A percentile compares a stretch with the other conserved stretches of the same genome.
These are phyloP conservation scores for Glandiceps talaboti DNA, from an alignment of 53 echinoderm and acorn worm genomes.

Conservation along the genomic window DNA sequence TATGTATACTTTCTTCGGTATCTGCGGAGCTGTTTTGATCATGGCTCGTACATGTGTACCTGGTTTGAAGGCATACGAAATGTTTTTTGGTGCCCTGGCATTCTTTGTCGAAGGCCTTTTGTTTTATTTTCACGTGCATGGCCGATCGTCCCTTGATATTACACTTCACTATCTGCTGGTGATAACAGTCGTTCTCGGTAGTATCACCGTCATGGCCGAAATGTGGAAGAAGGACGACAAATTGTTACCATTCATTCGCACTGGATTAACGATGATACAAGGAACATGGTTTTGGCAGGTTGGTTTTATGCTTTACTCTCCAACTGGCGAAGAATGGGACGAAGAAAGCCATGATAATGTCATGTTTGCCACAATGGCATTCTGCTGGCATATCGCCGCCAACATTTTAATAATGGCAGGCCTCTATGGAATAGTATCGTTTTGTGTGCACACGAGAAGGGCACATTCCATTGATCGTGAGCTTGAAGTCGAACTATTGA, in stretches of 20 bases:
- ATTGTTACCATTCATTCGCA: constrained; percentile 49
- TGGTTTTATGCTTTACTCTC: constrained; percentile 77
- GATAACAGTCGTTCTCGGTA: constrained; percentile 54
- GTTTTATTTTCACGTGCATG: constrained; percentile 83
- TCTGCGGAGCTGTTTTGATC: constrained; percentile 48
- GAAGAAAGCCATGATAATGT: constrained; percentile 55
- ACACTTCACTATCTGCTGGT: constrained; percentile 64
- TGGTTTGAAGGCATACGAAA: constrained; percentile 36
- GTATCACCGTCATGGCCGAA: constrained; percentile 30
- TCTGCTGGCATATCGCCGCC: constrained; percentile 69
- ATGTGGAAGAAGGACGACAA: constrained; percentile 37
- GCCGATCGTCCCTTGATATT: constrained; percentile 57
- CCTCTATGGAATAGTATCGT: constrained; percentile 36
- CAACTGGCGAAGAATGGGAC: constrained; percentile 59
- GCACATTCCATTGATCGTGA: not conserved
- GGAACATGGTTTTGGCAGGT: constrained; percentile 98
- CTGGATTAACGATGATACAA: constrained; percentile 36
- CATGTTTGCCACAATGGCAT: constrained; percentile 77
- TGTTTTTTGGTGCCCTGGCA: constrained; percentile 59
- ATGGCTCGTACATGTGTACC: constrained; percentile 50
- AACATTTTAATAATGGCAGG: constrained; percentile 57
- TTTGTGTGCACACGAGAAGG: constrained; percentile 12
- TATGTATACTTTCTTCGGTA: constrained; percentile 87
- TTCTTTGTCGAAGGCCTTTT: constrained; percentile 75
- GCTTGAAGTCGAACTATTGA: not conserved